Base-by-base conservation (phyloP, 2,888 invertebrate genomes). In the Heliconius charithonia region DNA sequence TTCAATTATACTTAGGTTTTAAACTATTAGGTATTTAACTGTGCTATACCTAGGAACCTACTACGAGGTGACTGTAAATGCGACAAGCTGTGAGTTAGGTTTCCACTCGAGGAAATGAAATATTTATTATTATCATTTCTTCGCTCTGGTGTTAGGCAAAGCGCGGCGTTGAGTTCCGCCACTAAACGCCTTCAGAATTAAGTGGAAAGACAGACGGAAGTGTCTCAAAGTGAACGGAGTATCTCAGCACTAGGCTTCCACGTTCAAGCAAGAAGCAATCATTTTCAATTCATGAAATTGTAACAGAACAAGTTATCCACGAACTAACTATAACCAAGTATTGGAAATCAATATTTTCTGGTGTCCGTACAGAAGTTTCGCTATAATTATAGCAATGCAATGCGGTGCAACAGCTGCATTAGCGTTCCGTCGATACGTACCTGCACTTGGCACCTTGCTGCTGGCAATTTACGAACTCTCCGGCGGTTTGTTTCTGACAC, bases 361-460 rank as follows among this genome's bases (percentile, higher is more conserved):
- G 1, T 62, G 74, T 19, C 63, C 41, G 22, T 74, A 27, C 45
- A 62, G 41, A 63, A 74, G 41, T 63, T 63, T 45, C 27, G 74
- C n/a, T 76, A 70, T 70, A 75, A 41, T 71, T 67, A 70, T 56
- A 74, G 37, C 73, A 62, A 32, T 45, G 63, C 77, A 78, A 22
- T 81, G 81, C 80, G 76, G 78, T 77, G 73, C 29, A 79, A 74
- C 77, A 80, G 65, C 76, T 80, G 81, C 77, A 77, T 76, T 78
- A 74, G 70, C 75, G 76, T 76, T 76, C 78, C 27, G 77, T 69
- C 41, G 80, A 29, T 65, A 74, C 22, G 59, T 79, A 81, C 80
- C 81, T 81, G 80, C 80, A 80, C 56, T 81, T 78, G 78, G 78
- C 76, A 80, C 77, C 59, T 45, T 76, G 79, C 80, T 80, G 74